These are phyloP conservation scores for Tetanocera ferruginea DNA, from an alignment of 2,888 invertebrate species.

Conservation along the genomic window DNA sequence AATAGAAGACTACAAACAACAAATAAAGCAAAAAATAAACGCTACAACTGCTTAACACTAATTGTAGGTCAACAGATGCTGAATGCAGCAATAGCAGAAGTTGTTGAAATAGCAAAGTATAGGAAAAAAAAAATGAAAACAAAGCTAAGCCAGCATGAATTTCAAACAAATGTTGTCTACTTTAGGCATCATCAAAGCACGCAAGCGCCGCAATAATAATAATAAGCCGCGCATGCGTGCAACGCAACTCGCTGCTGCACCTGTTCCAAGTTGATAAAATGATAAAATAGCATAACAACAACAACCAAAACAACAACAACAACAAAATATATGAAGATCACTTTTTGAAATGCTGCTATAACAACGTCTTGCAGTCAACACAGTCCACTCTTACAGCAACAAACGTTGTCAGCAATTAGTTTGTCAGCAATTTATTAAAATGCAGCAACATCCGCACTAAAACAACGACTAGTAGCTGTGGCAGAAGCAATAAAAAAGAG, in stretches of 20 bases:
- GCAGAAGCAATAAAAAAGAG: no score
- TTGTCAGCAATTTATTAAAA: conserved; percentile 64
- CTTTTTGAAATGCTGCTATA: neutral
- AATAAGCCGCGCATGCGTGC: neutral
- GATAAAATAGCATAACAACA: neutral
- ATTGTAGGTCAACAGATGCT: conserved; percentile 14
- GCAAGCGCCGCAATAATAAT: conserved; percentile 21
- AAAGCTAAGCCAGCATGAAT: neutral
- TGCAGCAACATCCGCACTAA: conserved; percentile 9
- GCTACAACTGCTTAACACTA: conserved; percentile 1
- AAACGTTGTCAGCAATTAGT: conserved; percentile 67
- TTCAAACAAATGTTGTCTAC: conserved; percentile 48
- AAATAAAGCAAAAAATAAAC: conserved; percentile 8
- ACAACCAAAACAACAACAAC: conserved; percentile 3
- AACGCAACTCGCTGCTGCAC: conserved; percentile 31
- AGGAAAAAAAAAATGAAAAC: neutral
- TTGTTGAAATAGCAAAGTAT: neutral
- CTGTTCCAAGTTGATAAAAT: conserved; percentile 30
- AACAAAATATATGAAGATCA: no score
- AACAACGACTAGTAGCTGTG: neutral
- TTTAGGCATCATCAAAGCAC: conserved; percentile 42
- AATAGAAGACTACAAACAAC: neutral
- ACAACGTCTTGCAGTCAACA: conserved; percentile 26
- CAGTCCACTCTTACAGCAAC: conserved; percentile 31
- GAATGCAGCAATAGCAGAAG: neutral